Evolutionary conservation across 1,140 invertebrate genomes (phyloP), one percentile per base, ranked within the genome.

Genomic region (Aphelenchoides besseyi): DNA sequence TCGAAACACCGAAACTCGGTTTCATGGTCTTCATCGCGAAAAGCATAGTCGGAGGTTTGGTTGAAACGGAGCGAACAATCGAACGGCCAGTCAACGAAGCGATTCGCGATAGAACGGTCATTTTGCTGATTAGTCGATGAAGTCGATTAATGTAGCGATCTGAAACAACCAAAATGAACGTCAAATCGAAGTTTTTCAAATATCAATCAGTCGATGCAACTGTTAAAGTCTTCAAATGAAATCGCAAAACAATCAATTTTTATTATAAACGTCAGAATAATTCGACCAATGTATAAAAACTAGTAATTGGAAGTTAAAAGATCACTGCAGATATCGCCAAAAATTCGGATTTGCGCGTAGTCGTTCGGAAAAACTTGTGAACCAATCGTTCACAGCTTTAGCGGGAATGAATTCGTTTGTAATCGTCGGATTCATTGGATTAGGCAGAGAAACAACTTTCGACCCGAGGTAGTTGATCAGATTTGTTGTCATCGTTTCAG

Each of bases 401-500:
- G 59, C 30, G 9, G 75, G 76, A 41, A 76, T 52, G 48, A 52
- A 79, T 62, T 76, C 75, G 3, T 37, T 35, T 18, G 29, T 71
- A n/a, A 18, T 23, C n/a, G 37, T 12, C 16, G 33, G 70, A 23
- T 74, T 29, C n/a, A 32, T 69, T 0, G 61, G 59, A 16, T 68
- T 41, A 12, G 75, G 75, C 0, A 79, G 16, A 2, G 30, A 41
- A 26, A 76, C 71, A 53, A 72, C 54, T 35, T 78, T 75, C n/a
- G 75, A 76, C 2, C 69, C 55, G 9, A 79, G 41, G 41, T 59
- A 62, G n/a, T 76, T 79, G 12, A 79, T 35, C 35, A 76, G 76
- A 41, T 76, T 78, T 18, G 71, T 26, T 12, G 77, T n/a, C 75
- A 76, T 76, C 52, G 74, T 76, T 37, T 76, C 55, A n/a, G 76